Evolutionary conservation across 2,113 vertebrate genomes (phyloP).

Genomic region (Cichladusa arquata): DNA sequence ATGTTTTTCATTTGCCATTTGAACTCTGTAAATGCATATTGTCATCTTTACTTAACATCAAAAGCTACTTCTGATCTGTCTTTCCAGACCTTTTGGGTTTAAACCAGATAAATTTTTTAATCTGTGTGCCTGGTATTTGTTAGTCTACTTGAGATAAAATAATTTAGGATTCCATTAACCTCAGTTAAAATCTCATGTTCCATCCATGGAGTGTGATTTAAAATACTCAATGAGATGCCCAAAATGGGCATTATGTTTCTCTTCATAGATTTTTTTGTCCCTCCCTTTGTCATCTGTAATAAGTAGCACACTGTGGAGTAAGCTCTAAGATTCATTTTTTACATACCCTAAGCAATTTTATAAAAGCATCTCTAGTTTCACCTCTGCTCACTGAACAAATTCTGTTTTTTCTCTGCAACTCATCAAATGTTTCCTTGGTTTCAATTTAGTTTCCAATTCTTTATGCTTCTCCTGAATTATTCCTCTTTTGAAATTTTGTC

Average conservation of each 20-base stretch:
- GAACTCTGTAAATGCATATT: conserved; percentile 30
- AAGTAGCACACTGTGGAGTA: not conserved
- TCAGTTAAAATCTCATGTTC: not conserved
- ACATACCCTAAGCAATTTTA: not conserved
- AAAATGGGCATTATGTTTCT: not conserved
- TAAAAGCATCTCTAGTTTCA: not conserved
- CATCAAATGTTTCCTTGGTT: not conserved
- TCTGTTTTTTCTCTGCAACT: not conserved
- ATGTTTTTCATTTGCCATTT: conserved; percentile 21
- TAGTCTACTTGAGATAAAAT: not conserved
- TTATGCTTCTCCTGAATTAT: not conserved
- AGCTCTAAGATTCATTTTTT: not conserved
- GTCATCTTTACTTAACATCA: conserved; percentile 22
- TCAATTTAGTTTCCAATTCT: not conserved
- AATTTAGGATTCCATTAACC: not conserved
- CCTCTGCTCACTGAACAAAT: not conserved
- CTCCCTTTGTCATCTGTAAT: not conserved
- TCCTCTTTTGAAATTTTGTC: not conserved
- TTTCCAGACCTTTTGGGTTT: not conserved
- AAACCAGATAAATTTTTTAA: not conserved
- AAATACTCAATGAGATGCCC: not conserved
- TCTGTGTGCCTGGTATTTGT: not conserved
- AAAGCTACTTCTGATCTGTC: not conserved
- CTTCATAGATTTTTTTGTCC: not conserved
- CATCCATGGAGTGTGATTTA: not conserved